Evolutionary conservation across 2,888 invertebrate genomes (phyloP), one percentile per base, ranked within the genome.

Genomic region (Physocephala rufipes): DNA sequence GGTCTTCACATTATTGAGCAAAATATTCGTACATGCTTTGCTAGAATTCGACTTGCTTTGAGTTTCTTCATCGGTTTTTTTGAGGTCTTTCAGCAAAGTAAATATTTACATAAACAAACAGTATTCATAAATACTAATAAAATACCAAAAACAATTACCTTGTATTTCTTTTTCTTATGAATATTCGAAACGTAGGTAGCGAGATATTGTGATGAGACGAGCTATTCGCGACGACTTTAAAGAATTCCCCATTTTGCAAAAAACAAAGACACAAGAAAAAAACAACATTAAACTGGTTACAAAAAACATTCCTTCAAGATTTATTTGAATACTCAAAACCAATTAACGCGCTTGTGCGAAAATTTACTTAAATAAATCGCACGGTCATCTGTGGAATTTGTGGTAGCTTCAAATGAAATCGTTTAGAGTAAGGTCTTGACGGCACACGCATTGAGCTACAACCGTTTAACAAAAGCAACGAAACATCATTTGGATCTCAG

Each of bases 271-370:
- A n/a, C n/a, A n/a, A n/a, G n/a, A 36, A 36, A 36, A 36, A 36
- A 36, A 9, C 36, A 36, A 36, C 36, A 36, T 7, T 19, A 30
- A 66, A 66, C 26, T 53, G 21, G 36, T 53, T 53, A 66, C 66
- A 53, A 36, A 28, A n/a, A 66, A 28, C 13, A 24, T 16, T 13
- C 28, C 28, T 13, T 16, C 30, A 30, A 30, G 13, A 61, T 24
- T 28, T 36, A 63, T 47, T 62, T 68, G 68, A 26, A 51, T 30
- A 68, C 36, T 68, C 68, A 47, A 68, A 61, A 68, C 36, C 68
- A 68, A 68, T 68, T 68, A 68, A 61, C 68, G 51, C 13, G 51
- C 30, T 16, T 21, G 68, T 68, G 68, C 49, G 68, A 68, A 36
- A 36, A 68, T 36, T 21, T 24, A 13, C 30, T 68, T 43, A 67